Evolutionary conservation across 2,888 invertebrate genomes (phyloP).

Genomic region (Elysia crispata): DNA sequence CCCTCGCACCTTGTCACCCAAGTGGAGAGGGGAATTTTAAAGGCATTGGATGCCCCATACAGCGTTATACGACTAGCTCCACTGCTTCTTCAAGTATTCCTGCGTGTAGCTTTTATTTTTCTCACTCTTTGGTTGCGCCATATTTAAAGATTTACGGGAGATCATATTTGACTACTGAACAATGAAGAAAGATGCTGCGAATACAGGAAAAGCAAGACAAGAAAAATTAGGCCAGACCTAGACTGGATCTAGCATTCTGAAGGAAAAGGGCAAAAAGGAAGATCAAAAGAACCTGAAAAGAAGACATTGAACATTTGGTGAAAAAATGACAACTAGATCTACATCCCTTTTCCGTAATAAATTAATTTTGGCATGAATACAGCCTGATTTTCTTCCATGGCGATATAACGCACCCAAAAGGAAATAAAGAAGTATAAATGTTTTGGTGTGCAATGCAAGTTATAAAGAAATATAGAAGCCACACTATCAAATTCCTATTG

Average conservation of each 20-base stretch:
- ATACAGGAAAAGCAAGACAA: not conserved
- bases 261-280: conserved; percentile 1
- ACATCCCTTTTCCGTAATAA: not conserved
- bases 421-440: no score
- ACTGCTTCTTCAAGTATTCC: conserved; percentile 1
- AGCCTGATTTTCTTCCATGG: not conserved
- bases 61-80: not conserved
- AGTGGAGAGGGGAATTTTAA: conserved; percentile 21
- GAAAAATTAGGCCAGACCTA: not conserved
- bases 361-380: conserved; percentile 4
- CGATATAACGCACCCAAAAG: not conserved
- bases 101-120: not conserved
- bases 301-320: conserved; percentile 1
- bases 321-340: not conserved
- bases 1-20: conserved; percentile 37
- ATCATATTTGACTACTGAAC: not conserved
- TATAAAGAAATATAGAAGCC: no score
- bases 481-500: no score
- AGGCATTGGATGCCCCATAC: conserved; percentile 17
- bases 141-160: not conserved
- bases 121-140: conserved; percentile 1
- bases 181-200: no score
- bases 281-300: not conserved
- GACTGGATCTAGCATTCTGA: not conserved
- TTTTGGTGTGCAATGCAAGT: no score